Conservation (phyloP, 1,140 invertebrate species). For the Penaeus japonicus region DNA sequence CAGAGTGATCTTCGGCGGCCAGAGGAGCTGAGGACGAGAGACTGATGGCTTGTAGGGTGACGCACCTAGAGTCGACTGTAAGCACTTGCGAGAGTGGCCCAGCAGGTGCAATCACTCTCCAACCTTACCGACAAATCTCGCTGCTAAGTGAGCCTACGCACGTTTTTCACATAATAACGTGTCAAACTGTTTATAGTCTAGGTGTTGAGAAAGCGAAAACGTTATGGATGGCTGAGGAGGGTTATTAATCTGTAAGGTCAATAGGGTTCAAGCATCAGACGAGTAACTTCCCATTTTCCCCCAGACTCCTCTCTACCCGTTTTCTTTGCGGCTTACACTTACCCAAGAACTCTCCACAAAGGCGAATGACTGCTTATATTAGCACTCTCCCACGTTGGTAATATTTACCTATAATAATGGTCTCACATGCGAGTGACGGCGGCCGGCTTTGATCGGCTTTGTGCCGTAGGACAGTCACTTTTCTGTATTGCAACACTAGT, state of each 20-base stretch:
- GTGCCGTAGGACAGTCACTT: background rate
- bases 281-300: slow-evolving; percentile 10
- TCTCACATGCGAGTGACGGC: background rate
- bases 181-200: background rate
- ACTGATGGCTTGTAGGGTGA: slow-evolving; percentile 35
- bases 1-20: slow-evolving; percentile 6
- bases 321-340: slow-evolving; percentile 36
- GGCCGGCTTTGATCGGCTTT: background rate
- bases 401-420: background rate
- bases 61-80: slow-evolving; percentile 22
- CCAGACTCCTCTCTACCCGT: slow-evolving; percentile 19
- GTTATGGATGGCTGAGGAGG: background rate
- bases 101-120: slow-evolving; percentile 38
- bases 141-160: background rate
- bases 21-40: slow-evolving; percentile 49
- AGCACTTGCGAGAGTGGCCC: slow-evolving; percentile 10
- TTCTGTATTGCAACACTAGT: too few relatives aligned
- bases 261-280: slow-evolving; percentile 44
- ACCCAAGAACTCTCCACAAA: slow-evolving; percentile 27
- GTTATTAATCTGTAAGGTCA: slow-evolving; percentile 39
- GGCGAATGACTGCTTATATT: slow-evolving; percentile 42
- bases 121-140: background rate
- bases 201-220: too few relatives aligned
- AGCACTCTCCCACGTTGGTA: slow-evolving; percentile 10
- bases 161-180: background rate